phyloP scores from a whole-genome alignment of 1,140 invertebrate species.

The Aphaenogaster rudis region DNA sequence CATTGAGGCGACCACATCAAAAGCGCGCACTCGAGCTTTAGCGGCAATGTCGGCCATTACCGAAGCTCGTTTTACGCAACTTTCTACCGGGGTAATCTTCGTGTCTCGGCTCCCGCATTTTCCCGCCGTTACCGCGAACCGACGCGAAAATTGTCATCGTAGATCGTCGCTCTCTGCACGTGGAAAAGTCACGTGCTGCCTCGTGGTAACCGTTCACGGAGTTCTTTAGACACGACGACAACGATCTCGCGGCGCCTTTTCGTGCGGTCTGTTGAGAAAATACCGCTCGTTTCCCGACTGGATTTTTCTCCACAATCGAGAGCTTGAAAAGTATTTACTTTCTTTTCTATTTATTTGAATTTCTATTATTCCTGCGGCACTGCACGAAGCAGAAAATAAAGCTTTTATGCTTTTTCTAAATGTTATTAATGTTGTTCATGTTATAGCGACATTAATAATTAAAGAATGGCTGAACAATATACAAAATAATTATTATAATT shows the following conservation, averaged over 20 bases:
- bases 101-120: constrained; percentile 38
- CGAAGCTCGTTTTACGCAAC: constrained; percentile 71
- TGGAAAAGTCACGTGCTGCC: constrained; percentile 65
- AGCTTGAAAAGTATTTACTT: constrained; percentile 11
- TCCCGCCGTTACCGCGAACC: constrained; percentile 45
- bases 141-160: constrained; percentile 70
- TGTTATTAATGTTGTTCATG: constrained; percentile 11
- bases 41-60: constrained; percentile 64
- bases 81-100: constrained; percentile 65
- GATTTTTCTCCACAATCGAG: constrained; percentile 61
- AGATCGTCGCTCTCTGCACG: constrained; percentile 60
- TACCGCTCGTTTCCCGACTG: constrained; percentile 31
- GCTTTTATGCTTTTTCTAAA: not conserved
- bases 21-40: constrained; percentile 65
- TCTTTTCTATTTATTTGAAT: constrained; percentile 35
- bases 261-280: constrained; percentile 57
- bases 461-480: not conserved
- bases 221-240: constrained; percentile 45
- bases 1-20: constrained; percentile 72
- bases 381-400: not conserved
- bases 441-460: not conserved
- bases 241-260: constrained; percentile 28
- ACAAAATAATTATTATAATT: not conserved
- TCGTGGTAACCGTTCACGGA: not conserved
- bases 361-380: constrained; percentile 22